phyloP scores from a whole-genome alignment of 2,113 vertebrate species.

The Columbina picui region DNA sequence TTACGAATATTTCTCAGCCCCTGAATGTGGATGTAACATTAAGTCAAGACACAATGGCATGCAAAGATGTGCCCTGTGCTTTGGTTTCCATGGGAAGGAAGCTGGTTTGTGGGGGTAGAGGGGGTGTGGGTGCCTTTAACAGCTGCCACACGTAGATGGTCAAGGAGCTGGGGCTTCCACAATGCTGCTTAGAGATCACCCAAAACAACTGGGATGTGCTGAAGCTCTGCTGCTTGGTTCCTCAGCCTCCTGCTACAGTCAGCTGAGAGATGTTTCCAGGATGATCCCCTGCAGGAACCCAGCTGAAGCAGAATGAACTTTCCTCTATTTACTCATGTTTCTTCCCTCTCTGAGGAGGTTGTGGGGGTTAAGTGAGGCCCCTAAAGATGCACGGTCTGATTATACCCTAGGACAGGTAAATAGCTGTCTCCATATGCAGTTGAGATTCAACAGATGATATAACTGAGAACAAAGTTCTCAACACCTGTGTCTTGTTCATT shows the following conservation, averaged over 20 bases:
- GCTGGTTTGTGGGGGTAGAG: background rate
- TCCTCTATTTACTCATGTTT: background rate
- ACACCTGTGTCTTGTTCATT: background rate
- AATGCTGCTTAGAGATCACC: background rate
- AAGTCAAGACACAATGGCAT: background rate
- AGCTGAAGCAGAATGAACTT: background rate
- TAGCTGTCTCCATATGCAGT: background rate
- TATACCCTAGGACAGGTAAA: background rate
- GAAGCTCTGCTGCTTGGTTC: background rate
- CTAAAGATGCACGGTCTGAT: background rate
- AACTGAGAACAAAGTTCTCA: background rate
- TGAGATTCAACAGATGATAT: background rate
- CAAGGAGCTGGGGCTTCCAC: background rate
- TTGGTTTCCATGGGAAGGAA: background rate
- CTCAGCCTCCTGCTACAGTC: background rate
- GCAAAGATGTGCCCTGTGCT: accelerated
- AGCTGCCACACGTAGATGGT: background rate
- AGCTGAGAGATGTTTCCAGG: background rate
- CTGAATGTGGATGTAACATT: background rate
- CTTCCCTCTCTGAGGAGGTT: background rate
- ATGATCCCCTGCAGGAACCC: background rate
- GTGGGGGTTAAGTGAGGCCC: background rate
- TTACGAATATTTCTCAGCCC: background rate
- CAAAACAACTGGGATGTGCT: background rate
- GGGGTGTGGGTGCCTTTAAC: background rate